phyloP scores from a whole-genome alignment of 2,797 vertebrate genomes.

The Sebastes hubbsi region DNA sequence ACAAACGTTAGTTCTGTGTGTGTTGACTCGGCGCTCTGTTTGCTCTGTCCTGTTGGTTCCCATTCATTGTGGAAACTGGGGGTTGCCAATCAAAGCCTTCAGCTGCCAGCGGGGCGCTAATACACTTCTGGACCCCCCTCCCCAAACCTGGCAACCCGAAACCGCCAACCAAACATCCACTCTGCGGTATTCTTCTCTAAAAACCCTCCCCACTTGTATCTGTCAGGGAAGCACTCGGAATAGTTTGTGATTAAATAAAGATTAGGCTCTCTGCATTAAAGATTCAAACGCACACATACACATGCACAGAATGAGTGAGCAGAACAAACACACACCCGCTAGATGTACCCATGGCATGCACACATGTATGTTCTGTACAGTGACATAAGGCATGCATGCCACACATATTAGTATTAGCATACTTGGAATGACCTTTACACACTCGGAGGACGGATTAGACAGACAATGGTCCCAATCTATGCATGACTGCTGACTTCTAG shows the following conservation, averaged over 20 bases:
- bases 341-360: not conserved
- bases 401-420: too few relatives aligned
- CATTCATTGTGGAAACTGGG: slow-evolving; percentile 34
- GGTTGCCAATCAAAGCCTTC: slow-evolving; percentile 52
- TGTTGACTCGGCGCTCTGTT: slow-evolving; percentile 51
- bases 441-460: not conserved
- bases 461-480: not conserved
- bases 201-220: slow-evolving; percentile 7
- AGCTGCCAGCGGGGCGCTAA: slow-evolving; percentile 38
- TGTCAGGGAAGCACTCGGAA: slow-evolving; percentile 67
- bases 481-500: not conserved
- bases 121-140: slow-evolving; percentile 32
- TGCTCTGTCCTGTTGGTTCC: slow-evolving; percentile 44
- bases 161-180: slow-evolving; percentile 59
- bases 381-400: not conserved
- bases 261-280: slow-evolving; percentile 74
- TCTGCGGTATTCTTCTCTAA: slow-evolving; percentile 39
- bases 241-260: slow-evolving; percentile 80
- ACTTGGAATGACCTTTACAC: not conserved
- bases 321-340: not conserved
- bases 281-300: slow-evolving; percentile 45
- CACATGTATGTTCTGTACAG: not conserved
- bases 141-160: slow-evolving; percentile 70
- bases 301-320: slow-evolving; percentile 7
- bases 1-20: not conserved